Evolutionary conservation across 1,140 invertebrate species (phyloP).

Genomic region (Muscidifurax raptorellus): DNA sequence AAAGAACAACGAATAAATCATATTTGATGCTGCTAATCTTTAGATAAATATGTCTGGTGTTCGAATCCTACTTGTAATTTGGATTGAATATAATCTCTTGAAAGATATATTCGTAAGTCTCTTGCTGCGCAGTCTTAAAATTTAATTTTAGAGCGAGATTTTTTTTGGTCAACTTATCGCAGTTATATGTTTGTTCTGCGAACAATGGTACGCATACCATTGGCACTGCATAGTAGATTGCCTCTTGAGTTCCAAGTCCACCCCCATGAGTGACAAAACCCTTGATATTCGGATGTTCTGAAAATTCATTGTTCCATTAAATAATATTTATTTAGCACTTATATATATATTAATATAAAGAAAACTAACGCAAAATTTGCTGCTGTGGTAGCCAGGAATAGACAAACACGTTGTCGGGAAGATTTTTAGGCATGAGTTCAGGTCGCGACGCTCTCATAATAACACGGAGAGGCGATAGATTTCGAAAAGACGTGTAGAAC

Average conservation of each 20-base stretch:
- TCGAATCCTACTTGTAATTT: constrained; percentile 59
- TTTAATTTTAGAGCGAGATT: constrained; percentile 64
- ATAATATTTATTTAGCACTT: background rate
- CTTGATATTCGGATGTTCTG: constrained; percentile 81
- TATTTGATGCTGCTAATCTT: background rate
- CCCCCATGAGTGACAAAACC: constrained; percentile 84
- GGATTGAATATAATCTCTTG: constrained; percentile 65
- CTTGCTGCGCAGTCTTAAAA: constrained; percentile 63
- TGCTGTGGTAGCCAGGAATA: constrained; percentile 81
- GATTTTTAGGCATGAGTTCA: constrained; percentile 63
- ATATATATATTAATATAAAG: background rate
- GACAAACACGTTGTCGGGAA: constrained; percentile 79
- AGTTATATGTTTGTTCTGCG: constrained; percentile 81
- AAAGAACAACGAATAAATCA: background rate
- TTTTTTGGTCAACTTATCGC: constrained; percentile 50
- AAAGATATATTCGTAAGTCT: constrained; percentile 62
- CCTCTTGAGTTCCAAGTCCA: constrained; percentile 82
- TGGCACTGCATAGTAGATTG: constrained; percentile 83
- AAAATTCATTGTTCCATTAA: constrained; percentile 29
- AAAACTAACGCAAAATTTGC: constrained; percentile 65
- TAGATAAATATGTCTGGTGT: background rate
- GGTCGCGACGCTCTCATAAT: constrained; percentile 61
- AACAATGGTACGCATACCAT: constrained; percentile 82
- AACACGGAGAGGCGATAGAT: constrained; percentile 61
- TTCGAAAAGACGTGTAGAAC: constrained; percentile 62